phyloP scores from a whole-genome alignment of 1,140 invertebrate genomes.

The Melanaphis sacchari region DNA sequence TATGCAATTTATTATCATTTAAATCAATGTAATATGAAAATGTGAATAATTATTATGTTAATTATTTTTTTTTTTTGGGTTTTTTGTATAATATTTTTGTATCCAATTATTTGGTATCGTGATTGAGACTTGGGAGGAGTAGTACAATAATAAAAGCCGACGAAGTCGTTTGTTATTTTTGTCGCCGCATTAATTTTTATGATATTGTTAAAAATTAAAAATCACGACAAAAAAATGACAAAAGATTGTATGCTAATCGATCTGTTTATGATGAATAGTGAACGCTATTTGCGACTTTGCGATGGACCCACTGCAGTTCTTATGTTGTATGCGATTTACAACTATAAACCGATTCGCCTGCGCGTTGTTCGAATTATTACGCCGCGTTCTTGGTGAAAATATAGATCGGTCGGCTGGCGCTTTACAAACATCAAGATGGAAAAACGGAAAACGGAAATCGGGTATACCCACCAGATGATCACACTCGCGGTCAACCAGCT shows the following conservation, averaged over 20 bases:
- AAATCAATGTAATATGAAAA: too few relatives aligned
- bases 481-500: neutral
- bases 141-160: neutral
- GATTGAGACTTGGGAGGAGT: neutral
- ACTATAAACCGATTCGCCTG: neutral
- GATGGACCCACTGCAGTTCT: neutral
- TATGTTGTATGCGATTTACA: neutral
- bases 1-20: too few relatives aligned
- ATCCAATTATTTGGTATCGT: neutral
- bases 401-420: neutral
- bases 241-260: neutral
- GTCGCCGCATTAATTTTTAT: neutral
- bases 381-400: neutral
- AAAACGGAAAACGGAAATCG: neutral
- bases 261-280: neutral
- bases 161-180: neutral
- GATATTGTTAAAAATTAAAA: neutral
- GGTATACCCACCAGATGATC: conserved; percentile 9
- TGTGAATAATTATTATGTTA: neutral
- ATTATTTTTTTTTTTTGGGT: neutral
- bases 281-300: too few relatives aligned
- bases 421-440: neutral
- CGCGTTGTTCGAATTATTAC: neutral
- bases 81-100: neutral
- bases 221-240: neutral